Evolutionary conservation across 1,140 invertebrate genomes (phyloP), one percentile per base, ranked within the genome.

Genomic region (Drosophila pruinosa): DNA sequence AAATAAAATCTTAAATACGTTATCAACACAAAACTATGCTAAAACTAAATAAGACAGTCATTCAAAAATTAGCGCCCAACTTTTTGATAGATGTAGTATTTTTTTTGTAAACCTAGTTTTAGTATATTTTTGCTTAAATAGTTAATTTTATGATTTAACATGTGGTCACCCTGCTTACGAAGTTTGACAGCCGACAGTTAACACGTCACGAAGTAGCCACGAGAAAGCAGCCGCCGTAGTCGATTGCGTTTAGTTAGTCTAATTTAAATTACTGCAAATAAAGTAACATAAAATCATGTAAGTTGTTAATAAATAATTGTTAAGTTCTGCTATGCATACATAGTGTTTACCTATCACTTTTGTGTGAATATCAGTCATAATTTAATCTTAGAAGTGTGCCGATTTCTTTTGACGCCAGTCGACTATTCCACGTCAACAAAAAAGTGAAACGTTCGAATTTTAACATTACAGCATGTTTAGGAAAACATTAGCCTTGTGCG

Each of bases 371-470:
- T 45, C 2, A 6, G 3, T 3, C 6, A n/a, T 22, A 68, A 47
- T 14, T 10, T 3, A 5, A 4, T n/a, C 43, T 1, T 5, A 50
- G 10, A 45, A 63, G 14, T 22, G 3, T 6, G 22, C 14, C 43
- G 38, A 47, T 74, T 47, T 63, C 21, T 6, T 31, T 24, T 48
- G 7, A 34, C 48, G 12, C 12, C n/a, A 12, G 19, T 39, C 54
- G 17, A 34, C 74, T 72, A 72, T 85, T 90, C 89, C 89, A 90
- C 89, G 82, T 90, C 83, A 88, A 90, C 81, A 85, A 72, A 80
- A 76, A 86, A 62, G 61, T 67, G 67, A 83, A 76, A 90, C 78
- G 65, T 64, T 61, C 6, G 24, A 47, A 47, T 34, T 63, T 22
- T 47, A 10, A 21, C 26, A 28, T 83, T 75, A 7, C 45, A 91